These are phyloP conservation scores for Poeciliopsis paucimaculata DNA, from an alignment of 2,797 vertebrate species.

Conservation along the genomic window DNA sequence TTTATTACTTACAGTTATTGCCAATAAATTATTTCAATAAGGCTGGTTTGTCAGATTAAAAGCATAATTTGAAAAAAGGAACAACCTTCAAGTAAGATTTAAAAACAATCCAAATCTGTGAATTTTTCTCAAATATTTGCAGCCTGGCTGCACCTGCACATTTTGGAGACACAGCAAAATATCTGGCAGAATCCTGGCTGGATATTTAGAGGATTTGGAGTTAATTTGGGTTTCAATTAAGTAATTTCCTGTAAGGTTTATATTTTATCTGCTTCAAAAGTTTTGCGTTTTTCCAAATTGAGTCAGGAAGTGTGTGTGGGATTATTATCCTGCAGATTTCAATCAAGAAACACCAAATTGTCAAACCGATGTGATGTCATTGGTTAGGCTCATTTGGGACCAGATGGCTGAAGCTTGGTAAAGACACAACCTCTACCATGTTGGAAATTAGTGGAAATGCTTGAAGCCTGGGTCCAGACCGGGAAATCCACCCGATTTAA, in stretches of 20 bases:
- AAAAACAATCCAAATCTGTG: neutral
- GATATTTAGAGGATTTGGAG: too few species aligned
- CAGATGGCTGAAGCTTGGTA: neutral
- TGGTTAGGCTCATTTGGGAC: neutral
- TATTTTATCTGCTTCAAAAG: neutral
- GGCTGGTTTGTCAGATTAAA: neutral
- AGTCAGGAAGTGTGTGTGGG: neutral
- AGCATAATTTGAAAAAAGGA: neutral
- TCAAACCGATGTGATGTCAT: too few species aligned
- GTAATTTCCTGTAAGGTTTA: neutral
- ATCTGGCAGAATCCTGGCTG: too few species aligned
- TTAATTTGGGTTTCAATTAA: too few species aligned
- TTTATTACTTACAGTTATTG: neutral
- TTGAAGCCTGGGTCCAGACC: neutral
- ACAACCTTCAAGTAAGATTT: neutral
- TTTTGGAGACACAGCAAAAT: neutral
- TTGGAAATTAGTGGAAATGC: too few species aligned
- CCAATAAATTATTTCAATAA: neutral
- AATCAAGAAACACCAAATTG: neutral
- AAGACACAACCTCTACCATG: neutral
- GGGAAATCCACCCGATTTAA: neutral
- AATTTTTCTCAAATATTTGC: neutral
- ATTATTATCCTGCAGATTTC: neutral
- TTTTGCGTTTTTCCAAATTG: neutral
- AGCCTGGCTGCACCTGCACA: neutral